These are phyloP conservation scores for Zele albiditarsus DNA, from an alignment of 2,888 invertebrate genomes.

Conservation along the genomic window DNA sequence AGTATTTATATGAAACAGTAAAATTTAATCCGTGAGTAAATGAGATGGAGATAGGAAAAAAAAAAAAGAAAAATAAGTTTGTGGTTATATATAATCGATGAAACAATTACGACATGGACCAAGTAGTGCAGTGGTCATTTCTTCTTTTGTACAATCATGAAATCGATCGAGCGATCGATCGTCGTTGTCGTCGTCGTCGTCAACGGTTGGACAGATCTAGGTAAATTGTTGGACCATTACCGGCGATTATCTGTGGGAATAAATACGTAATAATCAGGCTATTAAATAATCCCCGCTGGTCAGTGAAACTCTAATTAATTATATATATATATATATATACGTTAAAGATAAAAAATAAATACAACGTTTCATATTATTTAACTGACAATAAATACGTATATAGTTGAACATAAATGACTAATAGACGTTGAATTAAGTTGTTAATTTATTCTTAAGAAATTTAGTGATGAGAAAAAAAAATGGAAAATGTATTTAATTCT, in stretches of 20 bases:
- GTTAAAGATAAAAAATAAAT: background rate
- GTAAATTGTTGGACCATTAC: conserved; percentile 35
- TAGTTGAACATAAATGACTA: background rate
- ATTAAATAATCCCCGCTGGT: conserved; percentile 28
- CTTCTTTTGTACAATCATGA: conserved; percentile 13
- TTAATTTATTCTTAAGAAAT: too few relatives aligned
- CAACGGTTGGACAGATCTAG: conserved; percentile 25
- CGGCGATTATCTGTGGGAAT: conserved; percentile 33
- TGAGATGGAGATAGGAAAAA: background rate
- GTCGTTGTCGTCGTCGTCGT: background rate
- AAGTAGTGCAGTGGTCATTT: background rate
- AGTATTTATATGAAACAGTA: background rate
- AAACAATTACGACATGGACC: conserved; percentile 18
- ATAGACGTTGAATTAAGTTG: background rate
- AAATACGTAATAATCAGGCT: conserved; percentile 36
- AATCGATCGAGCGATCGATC: background rate
- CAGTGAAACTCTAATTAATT: conserved; percentile 31
- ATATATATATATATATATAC: background rate
- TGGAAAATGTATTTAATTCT: background rate
- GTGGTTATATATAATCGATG: background rate
- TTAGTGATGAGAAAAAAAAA: too few relatives aligned
- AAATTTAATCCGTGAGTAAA: background rate
- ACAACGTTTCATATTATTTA: background rate
- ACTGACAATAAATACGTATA: background rate
- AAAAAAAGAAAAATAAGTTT: background rate